Percentiles rank a stretch among this genome's conserved stretches.
These are phyloP conservation scores for Chouioia cunea DNA, from an alignment of 2,888 invertebrate genomes.

Conservation along the genomic window DNA sequence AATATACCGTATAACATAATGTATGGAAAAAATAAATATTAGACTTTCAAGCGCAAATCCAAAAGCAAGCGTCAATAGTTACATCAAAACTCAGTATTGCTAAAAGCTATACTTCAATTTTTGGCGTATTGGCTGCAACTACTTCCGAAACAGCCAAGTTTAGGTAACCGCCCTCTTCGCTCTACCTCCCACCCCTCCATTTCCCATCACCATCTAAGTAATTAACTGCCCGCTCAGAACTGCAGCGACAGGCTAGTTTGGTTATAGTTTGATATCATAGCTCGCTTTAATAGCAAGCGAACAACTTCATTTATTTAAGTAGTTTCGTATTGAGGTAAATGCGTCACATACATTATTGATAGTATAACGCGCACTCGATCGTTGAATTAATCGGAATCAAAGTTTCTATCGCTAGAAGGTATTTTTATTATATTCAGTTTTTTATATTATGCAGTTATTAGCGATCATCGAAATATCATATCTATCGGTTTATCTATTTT, in stretches of 20 bases:
- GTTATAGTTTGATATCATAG: constrained; percentile 32
- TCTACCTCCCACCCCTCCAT: constrained; percentile 1
- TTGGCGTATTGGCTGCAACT: constrained; percentile 27
- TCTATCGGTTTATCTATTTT: no score
- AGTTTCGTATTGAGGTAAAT: constrained; percentile 3
- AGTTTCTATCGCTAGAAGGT: no score
- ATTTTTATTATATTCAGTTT: no score
- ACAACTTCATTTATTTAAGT: constrained; percentile 19
- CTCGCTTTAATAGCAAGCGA: constrained; percentile 5
- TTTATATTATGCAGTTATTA: no score
- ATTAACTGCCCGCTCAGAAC: constrained; percentile 33
- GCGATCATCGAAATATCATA: no score
- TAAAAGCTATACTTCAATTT: constrained; percentile 29
- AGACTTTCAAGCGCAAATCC: no score
- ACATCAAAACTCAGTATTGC: no score
- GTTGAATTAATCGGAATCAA: background rate
- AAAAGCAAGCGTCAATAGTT: no score
- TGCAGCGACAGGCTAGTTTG: constrained; percentile 27
- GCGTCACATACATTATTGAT: constrained; percentile 1
- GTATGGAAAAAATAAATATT: no score
- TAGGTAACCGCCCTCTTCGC: no score
- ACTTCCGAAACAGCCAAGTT: constrained; percentile 20
- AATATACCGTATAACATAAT: no score
- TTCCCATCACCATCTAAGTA: constrained; percentile 39
- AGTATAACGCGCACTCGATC: background rate